Base-by-base conservation (phyloP, 2,888 invertebrate genomes). In the Gortyna flavago region DNA sequence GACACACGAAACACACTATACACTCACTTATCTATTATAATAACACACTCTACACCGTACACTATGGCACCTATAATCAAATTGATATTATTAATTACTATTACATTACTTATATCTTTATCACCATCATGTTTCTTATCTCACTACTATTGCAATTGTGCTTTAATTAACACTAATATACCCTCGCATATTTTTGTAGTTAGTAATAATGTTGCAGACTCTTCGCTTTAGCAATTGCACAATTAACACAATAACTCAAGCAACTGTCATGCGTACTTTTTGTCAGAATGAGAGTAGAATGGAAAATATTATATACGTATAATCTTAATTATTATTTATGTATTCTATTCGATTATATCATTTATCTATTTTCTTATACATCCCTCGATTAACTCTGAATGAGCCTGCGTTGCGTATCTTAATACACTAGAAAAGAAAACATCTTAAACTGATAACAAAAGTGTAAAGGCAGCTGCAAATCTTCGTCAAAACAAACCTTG, bases 181-280 rank as follows among this genome's bases (percentile, higher is more conserved):
- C 85, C 89, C 86, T 87, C 86, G 92, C 92, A 92, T 87, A 91
- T 91, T 90, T 90, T 91, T 91, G 92, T 94, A 94, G 92, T 92
- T 95, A 93, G 92, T 89, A 64, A 83, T 92, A 90, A 91, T 91
- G 83, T 90, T 89, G 91, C 90, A 91, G 92, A 90, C 88, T 92
- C 89, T 93, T 91, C 90, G 96, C 96, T 96, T 95, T 87, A 93
- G 96, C 96, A 91, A 93, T 88, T 91, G 96, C 96, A 95, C 93
- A 91, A 91, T 90, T 95, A 95, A 94, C 92, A 87, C 75, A 88
- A 90, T 93, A 94, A 94, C 91, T 87, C 88, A 88, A 92, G 96
- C 95, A 93, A 96, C 96, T 96, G 96, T 96, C 93, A 95, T 96
- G 96, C 96, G 96, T 96, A 96, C 96, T 94, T 93, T 94, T 93